phyloP scores from a whole-genome alignment of 2,888 invertebrate genomes.

The Caenorhabditis parvicauda region DNA sequence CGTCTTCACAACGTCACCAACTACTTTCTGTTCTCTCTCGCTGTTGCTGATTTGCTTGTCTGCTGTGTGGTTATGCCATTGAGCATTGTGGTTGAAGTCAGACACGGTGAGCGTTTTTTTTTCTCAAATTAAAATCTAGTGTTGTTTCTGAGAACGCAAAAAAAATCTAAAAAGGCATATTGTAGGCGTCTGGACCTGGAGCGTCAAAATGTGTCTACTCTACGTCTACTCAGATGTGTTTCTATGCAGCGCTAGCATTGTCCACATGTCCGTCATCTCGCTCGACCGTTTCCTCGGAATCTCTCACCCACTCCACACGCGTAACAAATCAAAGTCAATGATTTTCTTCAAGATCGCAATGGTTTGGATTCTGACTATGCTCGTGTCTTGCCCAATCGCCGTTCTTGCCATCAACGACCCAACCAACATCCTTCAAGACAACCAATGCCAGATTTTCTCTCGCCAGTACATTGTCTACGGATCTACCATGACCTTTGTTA shows the following conservation, averaged over 20 bases:
- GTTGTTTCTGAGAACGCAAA: constrained; percentile 2
- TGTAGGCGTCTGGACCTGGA: constrained; percentile 57
- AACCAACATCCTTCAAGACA: constrained; percentile 64
- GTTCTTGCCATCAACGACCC: constrained; percentile 66
- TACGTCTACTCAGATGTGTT: constrained; percentile 81
- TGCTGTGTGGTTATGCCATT: constrained; percentile 93
- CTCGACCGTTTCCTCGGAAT: constrained; percentile 64
- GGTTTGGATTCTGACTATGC: constrained; percentile 88
- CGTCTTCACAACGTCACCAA: constrained; percentile 90
- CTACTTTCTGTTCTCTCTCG: constrained; percentile 87
- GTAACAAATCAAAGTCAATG: constrained; percentile 81
- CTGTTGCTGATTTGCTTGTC: constrained; percentile 88
- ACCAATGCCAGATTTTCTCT: constrained; percentile 64
- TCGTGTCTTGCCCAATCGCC: constrained; percentile 83
- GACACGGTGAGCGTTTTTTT: constrained; percentile 74
- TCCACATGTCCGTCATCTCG: constrained; percentile 69
- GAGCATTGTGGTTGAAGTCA: constrained; percentile 85
- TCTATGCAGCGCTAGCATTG: constrained; percentile 68
- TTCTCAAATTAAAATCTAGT: not conserved
- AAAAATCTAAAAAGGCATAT: constrained; percentile 5
- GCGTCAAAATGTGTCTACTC: constrained; percentile 67
- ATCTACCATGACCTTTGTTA: constrained; percentile 91
- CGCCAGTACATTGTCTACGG: constrained; percentile 68
- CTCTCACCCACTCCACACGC: constrained; percentile 82
- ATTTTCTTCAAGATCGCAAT: constrained; percentile 79